phyloP scores from a whole-genome alignment of 1,140 invertebrate species.

The Drosophila nigrodunni region DNA sequence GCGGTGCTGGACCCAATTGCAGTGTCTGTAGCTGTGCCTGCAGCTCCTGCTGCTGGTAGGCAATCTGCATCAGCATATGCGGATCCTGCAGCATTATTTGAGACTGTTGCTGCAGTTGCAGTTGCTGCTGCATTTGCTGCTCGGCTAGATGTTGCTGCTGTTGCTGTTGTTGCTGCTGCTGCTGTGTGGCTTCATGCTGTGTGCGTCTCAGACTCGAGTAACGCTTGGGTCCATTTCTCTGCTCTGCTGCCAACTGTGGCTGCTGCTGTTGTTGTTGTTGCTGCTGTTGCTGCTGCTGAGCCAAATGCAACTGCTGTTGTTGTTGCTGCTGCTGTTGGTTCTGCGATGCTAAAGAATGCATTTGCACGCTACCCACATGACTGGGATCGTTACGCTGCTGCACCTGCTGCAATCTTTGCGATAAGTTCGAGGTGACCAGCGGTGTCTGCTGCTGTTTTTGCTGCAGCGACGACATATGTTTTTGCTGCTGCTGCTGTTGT shows the following conservation, averaged over 20 bases:
- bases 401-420: slow-evolving; percentile 76
- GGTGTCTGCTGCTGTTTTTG: slow-evolving; percentile 52
- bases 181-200: slow-evolving; percentile 82
- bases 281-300: slow-evolving; percentile 73
- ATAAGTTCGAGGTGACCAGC: slow-evolving; percentile 68
- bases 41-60: slow-evolving; percentile 79
- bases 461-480: slow-evolving; percentile 36
- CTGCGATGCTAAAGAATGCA: slow-evolving; percentile 77
- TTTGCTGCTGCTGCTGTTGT: slow-evolving; percentile 54
- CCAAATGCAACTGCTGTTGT: slow-evolving; percentile 78
- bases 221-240: slow-evolving; percentile 87
- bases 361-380: slow-evolving; percentile 82
- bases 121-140: slow-evolving; percentile 60
- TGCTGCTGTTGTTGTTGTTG: slow-evolving; percentile 81
- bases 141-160: slow-evolving; percentile 54
- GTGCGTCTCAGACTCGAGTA: slow-evolving; percentile 90
- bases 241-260: slow-evolving; percentile 83
- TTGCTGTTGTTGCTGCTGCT: slow-evolving; percentile 67
- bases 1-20: slow-evolving; percentile 59
- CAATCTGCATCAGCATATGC: slow-evolving; percentile 79
- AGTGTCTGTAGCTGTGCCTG: slow-evolving; percentile 77
- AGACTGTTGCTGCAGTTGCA: slow-evolving; percentile 65
- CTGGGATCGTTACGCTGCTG: slow-evolving; percentile 83
- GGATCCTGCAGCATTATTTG: slow-evolving; percentile 78
- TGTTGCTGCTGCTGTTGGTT: slow-evolving; percentile 70